Base-by-base conservation (phyloP, 1,140 invertebrate genomes). In the Galleria mellonella region DNA sequence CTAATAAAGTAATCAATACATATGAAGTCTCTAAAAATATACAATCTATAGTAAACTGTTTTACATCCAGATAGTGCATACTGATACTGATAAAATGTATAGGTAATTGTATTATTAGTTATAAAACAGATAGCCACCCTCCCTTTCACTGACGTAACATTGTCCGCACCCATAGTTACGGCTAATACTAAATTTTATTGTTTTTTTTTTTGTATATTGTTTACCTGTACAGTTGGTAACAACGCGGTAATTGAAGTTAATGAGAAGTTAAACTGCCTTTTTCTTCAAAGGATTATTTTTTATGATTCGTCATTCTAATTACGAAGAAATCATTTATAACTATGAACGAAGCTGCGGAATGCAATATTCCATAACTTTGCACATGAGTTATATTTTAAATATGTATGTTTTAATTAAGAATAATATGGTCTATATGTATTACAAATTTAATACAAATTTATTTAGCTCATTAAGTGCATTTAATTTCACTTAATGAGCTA, bases 51-150 rank as follows among this genome's bases (percentile, higher is more conserved):
- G 60, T 60, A 53, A 50, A 62, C 64, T 62, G 56, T 68, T 70
- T 72, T 76, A 55, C 69, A 67, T 55, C 58, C 55, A 61, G 53
- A 50, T 54, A 31, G 43, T 64, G 64, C 71, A 74, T 67, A 74
- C 56, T 49, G 50, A 44, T 62, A 63, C 51, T 63, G 60, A 76
- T 74, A 69, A 71, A 69, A 64, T 57, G 53, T 75, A 57, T 69
- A 61, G 57, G 63, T 70, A 69, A n/a, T n/a, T n/a, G n/a, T n/a
- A n/a, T n/a, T 72, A 66, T 62, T 60, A 57, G 56, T 72, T 70
- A 54, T 72, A 65, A 64, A 78, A 79, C 73, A 77, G 75, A 83
- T 79, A 65, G 69, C 62, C 61, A 78, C 73, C 74, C 72, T 75
- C 64, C 78, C 76, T 83, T 83, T 83, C 79, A 81, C 79, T 81